Conservation (phyloP, 1,140 invertebrate genomes). For the Galleria mellonella region DNA sequence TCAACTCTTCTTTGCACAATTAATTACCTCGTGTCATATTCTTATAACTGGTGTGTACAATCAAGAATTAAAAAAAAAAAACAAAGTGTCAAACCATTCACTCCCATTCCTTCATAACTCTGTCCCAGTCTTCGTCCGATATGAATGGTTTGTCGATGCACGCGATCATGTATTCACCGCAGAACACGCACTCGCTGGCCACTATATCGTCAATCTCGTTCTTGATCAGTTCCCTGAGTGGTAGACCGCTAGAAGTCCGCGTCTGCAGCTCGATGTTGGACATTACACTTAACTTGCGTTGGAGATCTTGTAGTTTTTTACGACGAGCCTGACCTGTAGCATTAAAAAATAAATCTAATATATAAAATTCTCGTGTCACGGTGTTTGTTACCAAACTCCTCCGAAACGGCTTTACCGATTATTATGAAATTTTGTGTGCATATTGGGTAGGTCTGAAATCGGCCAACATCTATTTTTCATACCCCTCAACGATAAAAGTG, state of each 20-base stretch:
- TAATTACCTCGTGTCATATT: too few relatives aligned
- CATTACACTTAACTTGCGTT: constrained; percentile 77
- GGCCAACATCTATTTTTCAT: too few relatives aligned
- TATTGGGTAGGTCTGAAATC: too few relatives aligned
- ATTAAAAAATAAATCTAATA: not conserved
- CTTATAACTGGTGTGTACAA: too few relatives aligned
- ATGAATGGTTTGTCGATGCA: constrained; percentile 92
- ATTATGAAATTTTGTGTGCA: too few relatives aligned
- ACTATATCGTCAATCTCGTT: constrained; percentile 92
- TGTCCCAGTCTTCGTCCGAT: constrained; percentile 86
- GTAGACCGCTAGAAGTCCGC: constrained; percentile 76
- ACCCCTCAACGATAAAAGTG: not conserved
- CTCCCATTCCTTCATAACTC: constrained; percentile 89
- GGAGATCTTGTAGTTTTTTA: constrained; percentile 78
- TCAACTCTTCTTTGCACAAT: too few relatives aligned
- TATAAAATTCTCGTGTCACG: too few relatives aligned
- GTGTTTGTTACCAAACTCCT: too few relatives aligned
- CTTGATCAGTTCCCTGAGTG: constrained; percentile 81
- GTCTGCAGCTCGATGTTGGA: constrained; percentile 74
- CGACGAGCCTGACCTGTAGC: constrained; percentile 72
- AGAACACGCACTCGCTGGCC: constrained; percentile 94
- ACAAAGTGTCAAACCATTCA: too few relatives aligned
- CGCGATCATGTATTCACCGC: constrained; percentile 93
- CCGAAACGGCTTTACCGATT: too few relatives aligned
- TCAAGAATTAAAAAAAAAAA: too few relatives aligned